These are phyloP conservation scores for Balanococcus diminutus DNA, from an alignment of 2,888 invertebrate species.

Conservation along the genomic window DNA sequence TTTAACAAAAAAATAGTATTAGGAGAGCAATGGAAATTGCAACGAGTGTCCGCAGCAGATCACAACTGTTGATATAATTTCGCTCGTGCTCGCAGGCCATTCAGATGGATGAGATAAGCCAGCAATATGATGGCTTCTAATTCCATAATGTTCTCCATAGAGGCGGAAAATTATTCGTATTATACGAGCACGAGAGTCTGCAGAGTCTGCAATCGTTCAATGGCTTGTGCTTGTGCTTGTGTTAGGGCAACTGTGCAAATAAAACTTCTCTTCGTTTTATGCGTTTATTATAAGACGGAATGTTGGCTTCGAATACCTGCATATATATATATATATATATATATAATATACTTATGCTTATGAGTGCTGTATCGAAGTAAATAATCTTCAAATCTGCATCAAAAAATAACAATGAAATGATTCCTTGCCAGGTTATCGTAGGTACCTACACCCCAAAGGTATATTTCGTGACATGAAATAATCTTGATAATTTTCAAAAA, in stretches of 20 bases:
- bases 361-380: no score
- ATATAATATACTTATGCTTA: no score
- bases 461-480: not conserved
- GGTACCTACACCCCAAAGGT: not conserved
- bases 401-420: not conserved
- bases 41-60: slow-evolving; percentile 5
- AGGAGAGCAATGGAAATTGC: not conserved
- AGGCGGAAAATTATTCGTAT: slow-evolving; percentile 30
- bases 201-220: not conserved
- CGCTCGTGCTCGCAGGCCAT: slow-evolving; percentile 19
- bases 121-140: slow-evolving; percentile 31
- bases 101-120: slow-evolving; percentile 9
- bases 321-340: no score
- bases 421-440: not conserved
- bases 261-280: not conserved
- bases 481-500: not conserved
- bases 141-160: slow-evolving; percentile 22
- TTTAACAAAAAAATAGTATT: not conserved
- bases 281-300: not conserved
- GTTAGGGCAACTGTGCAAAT: not conserved
- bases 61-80: slow-evolving; percentile 25
- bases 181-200: not conserved
- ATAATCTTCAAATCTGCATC: not conserved
- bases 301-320: no score
- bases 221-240: not conserved